Percentiles rank a stretch among this genome's conserved stretches.
Conservation (phyloP, 2,888 invertebrate genomes). For the Girardia tigrina region DNA sequence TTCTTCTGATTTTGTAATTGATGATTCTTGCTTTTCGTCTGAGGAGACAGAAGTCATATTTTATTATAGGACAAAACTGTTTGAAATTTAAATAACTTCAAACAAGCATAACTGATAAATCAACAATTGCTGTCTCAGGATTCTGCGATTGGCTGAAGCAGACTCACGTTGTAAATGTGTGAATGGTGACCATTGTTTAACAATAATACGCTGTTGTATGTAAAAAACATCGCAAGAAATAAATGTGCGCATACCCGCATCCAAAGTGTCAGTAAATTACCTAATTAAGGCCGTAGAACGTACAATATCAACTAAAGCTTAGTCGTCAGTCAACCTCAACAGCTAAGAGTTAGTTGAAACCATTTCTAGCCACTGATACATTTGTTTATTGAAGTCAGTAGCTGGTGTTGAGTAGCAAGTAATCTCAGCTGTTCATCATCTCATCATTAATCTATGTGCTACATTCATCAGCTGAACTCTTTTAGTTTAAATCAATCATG, state of each 20-base stretch:
- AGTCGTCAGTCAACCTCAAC: constrained; percentile 12
- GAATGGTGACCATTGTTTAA: constrained; percentile 3
- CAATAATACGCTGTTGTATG: neutral
- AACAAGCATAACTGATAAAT: neutral
- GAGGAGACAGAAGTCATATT: neutral
- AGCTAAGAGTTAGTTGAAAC: constrained; percentile 19
- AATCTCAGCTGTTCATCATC: constrained; percentile 23
- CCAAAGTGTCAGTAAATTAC: constrained; percentile 8
- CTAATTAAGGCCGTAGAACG: constrained; percentile 8
- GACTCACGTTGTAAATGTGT: neutral
- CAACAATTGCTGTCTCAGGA: neutral
- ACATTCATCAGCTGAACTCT: constrained; percentile 14
- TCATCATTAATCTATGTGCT: constrained; percentile 19
- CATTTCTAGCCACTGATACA: constrained; percentile 17
- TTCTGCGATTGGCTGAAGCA: neutral
- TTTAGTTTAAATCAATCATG: constrained; percentile 15
- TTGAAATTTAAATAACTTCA: constrained; percentile 10
- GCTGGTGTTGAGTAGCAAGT: constrained; percentile 17
- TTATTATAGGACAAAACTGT: neutral
- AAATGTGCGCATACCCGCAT: neutral
- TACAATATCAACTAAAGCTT: neutral
- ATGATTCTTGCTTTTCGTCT: neutral
- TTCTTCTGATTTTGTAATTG: neutral
- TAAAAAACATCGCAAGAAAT: constrained; percentile 2
- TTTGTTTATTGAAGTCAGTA: constrained; percentile 4